phyloP scores from a whole-genome alignment of 1,140 invertebrate genomes.

The Eufriesea mexicana region DNA sequence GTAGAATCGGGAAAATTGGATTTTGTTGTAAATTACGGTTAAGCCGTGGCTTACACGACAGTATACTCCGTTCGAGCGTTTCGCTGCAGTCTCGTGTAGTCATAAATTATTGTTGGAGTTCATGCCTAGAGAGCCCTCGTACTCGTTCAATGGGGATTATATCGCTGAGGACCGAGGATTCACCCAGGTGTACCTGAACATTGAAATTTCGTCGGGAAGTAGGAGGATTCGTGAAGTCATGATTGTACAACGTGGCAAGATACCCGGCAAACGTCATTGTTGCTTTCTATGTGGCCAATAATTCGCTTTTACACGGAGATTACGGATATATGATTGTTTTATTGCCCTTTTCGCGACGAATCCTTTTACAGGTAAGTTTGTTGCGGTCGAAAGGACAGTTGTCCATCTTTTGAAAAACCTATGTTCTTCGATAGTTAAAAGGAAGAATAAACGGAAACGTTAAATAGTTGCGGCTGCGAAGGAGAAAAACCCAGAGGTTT shows the following conservation, averaged over 20 bases:
- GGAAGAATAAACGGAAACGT: neutral
- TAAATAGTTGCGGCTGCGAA: neutral
- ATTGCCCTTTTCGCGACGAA: neutral
- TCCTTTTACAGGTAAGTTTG: neutral
- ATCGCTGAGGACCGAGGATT: neutral
- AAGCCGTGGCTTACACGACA: slow-evolving; percentile 57
- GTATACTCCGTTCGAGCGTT: neutral
- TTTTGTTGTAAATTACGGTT: slow-evolving; percentile 67
- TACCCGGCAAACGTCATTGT: slow-evolving; percentile 38
- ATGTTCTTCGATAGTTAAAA: neutral
- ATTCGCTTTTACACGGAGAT: slow-evolving; percentile 69
- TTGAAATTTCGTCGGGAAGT: slow-evolving; percentile 22
- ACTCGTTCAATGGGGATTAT: slow-evolving; percentile 49
- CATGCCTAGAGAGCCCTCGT: neutral
- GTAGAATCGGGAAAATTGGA: slow-evolving; percentile 63
- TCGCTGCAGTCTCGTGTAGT: slow-evolving; percentile 16
- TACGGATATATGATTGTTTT: slow-evolving; percentile 48
- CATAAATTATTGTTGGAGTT: slow-evolving; percentile 51
- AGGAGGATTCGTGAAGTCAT: slow-evolving; percentile 30
- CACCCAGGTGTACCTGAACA: slow-evolving; percentile 43
- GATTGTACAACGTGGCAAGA: slow-evolving; percentile 7
- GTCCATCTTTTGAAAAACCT: neutral
- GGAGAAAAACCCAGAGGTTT: neutral
- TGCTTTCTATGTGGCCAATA: slow-evolving; percentile 31
- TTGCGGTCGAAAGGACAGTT: neutral